Evolutionary conservation across 2,113 vertebrate genomes (phyloP).

Genomic region (Periophthalmodon schlosseri): DNA sequence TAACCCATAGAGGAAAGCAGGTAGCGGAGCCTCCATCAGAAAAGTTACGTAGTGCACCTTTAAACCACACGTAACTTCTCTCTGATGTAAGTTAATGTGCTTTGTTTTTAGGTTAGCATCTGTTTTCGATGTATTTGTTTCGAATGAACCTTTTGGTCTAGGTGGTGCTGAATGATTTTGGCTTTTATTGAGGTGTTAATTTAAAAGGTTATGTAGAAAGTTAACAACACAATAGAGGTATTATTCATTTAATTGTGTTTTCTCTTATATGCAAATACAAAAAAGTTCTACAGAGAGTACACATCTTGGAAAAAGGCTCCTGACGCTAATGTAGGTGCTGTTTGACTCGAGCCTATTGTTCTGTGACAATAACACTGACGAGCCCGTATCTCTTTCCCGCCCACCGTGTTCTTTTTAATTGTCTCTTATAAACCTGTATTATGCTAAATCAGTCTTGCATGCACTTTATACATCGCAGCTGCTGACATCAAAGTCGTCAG

Average conservation of each 20-base stretch:
- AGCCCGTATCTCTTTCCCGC: conserved; percentile 36
- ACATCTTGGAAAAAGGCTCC: background rate
- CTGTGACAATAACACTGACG: conserved; percentile 38
- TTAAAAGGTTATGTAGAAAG: background rate
- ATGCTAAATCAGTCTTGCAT: conserved; percentile 52
- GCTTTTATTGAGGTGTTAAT: too few species aligned
- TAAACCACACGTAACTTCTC: too few species aligned
- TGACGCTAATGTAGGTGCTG: conserved; percentile 30
- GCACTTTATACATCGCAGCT: conserved; percentile 27
- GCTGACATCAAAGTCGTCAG: conserved; percentile 47
- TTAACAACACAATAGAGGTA: background rate
- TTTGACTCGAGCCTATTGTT: conserved; percentile 36
- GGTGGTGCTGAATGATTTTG: too few species aligned
- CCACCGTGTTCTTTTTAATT: conserved; percentile 44
- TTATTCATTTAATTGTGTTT: background rate
- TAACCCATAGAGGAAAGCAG: too few species aligned
- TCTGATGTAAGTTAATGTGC: too few species aligned
- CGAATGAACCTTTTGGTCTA: background rate
- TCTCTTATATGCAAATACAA: background rate
- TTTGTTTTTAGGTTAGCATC: too few species aligned
- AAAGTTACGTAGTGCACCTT: too few species aligned
- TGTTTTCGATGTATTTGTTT: conserved; percentile 15
- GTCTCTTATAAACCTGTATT: conserved; percentile 40
- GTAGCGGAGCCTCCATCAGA: too few species aligned
- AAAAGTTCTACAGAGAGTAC: background rate